Evolutionary conservation across 1,140 invertebrate species (phyloP).

Genomic region (Saxidomus purpurata): DNA sequence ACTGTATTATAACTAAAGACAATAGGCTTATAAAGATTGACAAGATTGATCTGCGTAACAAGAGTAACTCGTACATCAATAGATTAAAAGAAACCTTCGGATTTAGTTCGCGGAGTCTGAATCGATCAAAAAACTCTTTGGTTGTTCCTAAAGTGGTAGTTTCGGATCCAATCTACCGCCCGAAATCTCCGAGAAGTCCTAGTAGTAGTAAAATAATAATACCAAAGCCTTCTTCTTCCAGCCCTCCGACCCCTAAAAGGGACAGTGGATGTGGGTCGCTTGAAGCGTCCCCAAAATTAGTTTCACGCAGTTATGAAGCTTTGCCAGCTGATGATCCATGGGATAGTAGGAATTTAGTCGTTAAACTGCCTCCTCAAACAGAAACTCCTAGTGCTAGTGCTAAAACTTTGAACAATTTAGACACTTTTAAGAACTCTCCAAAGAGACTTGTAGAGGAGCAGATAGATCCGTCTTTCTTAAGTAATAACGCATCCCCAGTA

Average conservation of each 20-base stretch:
- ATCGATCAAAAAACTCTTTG: conserved; percentile 80
- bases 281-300: conserved; percentile 61
- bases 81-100: conserved; percentile 80
- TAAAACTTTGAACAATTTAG: conserved; percentile 26
- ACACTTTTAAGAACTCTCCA: background rate
- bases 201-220: conserved; percentile 8
- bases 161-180: conserved; percentile 63
- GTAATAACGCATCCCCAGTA: conserved; percentile 34
- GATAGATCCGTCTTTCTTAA: conserved; percentile 2
- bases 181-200: conserved; percentile 24
- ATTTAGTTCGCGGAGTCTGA: conserved; percentile 80
- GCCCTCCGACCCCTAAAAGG: conserved; percentile 55
- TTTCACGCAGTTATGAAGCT: conserved; percentile 45
- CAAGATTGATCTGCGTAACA: conserved; percentile 79
- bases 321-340: conserved; percentile 64
- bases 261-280: conserved; percentile 75
- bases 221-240: conserved; percentile 15
- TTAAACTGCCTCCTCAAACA: conserved; percentile 30
- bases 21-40: conserved; percentile 84
- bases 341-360: conserved; percentile 25
- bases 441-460: background rate
- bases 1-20: conserved; percentile 85
- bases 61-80: conserved; percentile 79
- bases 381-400: background rate
- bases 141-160: conserved; percentile 73